These are phyloP conservation scores for Apis florea DNA, from an alignment of 1,140 invertebrate species.

Conservation along the genomic window DNA sequence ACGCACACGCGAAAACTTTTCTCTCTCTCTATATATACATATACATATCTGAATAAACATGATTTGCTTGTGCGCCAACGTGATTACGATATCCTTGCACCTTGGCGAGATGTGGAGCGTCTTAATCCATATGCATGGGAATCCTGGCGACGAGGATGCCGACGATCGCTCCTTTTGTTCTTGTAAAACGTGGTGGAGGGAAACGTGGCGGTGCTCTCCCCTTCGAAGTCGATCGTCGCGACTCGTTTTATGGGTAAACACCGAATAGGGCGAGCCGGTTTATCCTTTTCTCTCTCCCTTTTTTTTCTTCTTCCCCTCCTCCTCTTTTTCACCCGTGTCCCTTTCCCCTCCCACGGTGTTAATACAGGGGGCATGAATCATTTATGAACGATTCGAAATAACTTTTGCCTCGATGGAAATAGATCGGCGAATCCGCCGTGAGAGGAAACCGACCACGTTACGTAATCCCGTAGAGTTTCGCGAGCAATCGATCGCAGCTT, in stretches of 20 bases:
- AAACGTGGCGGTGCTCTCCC: neutral
- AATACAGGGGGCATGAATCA: conserved; percentile 43
- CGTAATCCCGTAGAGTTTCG: too few relatives aligned
- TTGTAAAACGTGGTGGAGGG: neutral
- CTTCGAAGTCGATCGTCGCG: conserved; percentile 1
- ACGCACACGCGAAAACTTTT: neutral
- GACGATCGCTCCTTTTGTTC: conserved; percentile 52
- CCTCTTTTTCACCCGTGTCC: neutral
- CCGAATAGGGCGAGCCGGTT: conserved; percentile 15
- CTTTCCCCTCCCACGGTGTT: conserved; percentile 4
- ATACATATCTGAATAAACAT: conserved; percentile 65
- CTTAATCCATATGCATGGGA: conserved; percentile 67
- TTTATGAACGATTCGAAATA: conserved; percentile 53
- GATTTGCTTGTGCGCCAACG: conserved; percentile 46
- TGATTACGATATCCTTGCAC: conserved; percentile 54
- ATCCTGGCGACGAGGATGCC: conserved; percentile 30
- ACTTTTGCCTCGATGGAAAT: conserved; percentile 35
- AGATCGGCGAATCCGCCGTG: conserved; percentile 26
- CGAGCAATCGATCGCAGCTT: too few relatives aligned
- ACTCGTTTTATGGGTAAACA: conserved; percentile 38
- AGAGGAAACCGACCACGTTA: neutral
- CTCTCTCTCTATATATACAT: conserved; percentile 54
- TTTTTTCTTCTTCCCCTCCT: neutral
- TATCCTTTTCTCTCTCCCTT: neutral
- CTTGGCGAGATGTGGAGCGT: conserved; percentile 58